Evolutionary conservation across 1,140 invertebrate species (phyloP).

Genomic region (Drusus annulatus): DNA sequence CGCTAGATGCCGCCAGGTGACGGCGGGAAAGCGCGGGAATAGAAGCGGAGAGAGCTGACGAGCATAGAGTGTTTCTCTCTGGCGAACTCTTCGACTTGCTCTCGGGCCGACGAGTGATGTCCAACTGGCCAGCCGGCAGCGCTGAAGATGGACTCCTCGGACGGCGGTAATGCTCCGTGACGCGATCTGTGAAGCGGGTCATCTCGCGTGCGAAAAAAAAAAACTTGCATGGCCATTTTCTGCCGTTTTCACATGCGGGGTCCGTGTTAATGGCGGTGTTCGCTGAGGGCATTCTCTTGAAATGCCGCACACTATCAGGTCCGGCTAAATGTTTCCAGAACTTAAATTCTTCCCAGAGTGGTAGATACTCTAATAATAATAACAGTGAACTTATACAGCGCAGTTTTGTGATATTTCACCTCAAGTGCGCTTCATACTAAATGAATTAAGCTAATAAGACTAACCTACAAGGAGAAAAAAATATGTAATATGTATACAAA

Average conservation of each 20-base stretch:
- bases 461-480: too few relatives aligned
- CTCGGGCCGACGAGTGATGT: neutral
- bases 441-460: too few relatives aligned
- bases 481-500: too few relatives aligned
- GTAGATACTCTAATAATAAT: too few relatives aligned
- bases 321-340: too few relatives aligned
- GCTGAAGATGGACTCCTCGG: neutral
- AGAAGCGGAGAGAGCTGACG: neutral
- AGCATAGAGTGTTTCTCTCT: too few relatives aligned
- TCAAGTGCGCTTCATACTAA: too few relatives aligned
- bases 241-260: slow-evolving; percentile 16
- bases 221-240: neutral
- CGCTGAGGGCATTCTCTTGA: neutral
- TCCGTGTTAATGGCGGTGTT: neutral
- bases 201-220: slow-evolving; percentile 18
- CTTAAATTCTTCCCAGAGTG: too few relatives aligned
- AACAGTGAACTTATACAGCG: too few relatives aligned
- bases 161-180: slow-evolving; percentile 2
- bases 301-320: neutral
- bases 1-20: neutral
- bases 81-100: neutral
- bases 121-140: neutral
- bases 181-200: slow-evolving; percentile 6
- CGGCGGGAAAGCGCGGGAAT: slow-evolving; percentile 17
- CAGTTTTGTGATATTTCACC: too few relatives aligned